These are phyloP conservation scores for Platycnemis pennipes DNA, from an alignment of 2,888 invertebrate genomes.

Conservation along the genomic window DNA sequence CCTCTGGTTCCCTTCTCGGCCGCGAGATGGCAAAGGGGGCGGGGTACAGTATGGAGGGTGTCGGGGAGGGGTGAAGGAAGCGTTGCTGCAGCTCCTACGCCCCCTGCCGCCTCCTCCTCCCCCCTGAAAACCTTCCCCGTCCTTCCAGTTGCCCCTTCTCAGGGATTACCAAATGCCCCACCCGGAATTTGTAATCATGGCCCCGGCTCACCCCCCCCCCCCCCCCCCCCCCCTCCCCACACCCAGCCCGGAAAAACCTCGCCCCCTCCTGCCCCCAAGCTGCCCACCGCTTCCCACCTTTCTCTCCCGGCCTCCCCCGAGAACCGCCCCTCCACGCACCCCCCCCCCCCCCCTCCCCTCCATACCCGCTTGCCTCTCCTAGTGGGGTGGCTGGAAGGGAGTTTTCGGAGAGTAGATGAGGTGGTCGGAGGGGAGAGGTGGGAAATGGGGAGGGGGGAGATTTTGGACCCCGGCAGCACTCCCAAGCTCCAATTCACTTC, in stretches of 20 bases:
- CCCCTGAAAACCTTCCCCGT: neutral
- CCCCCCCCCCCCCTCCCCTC: neutral
- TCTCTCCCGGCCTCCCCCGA: neutral
- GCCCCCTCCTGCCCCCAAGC: neutral
- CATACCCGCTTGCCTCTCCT: neutral
- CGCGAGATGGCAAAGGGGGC: conserved; percentile 27
- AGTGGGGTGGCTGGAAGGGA: neutral
- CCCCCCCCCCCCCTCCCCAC: neutral
- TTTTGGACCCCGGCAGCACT: neutral
- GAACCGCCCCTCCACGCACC: neutral
- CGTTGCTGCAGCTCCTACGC: neutral
- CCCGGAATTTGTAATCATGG: conserved; percentile 66
- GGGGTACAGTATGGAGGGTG: neutral
- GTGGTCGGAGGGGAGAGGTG: neutral
- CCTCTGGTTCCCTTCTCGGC: conserved; percentile 3
- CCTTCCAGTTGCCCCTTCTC: conserved; percentile 42
- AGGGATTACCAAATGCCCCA: conserved; percentile 60
- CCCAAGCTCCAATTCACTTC: conserved; percentile 61
- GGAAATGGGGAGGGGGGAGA: neutral
- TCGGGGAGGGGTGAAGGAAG: neutral
- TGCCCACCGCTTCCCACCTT: no score
- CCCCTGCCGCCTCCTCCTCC: neutral
- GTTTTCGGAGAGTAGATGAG: neutral
- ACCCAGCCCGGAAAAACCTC: neutral
- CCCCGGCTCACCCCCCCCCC: neutral